Percentiles rank a stretch among this genome's conserved stretches.
Evolutionary conservation across 2,888 invertebrate genomes (phyloP).

Genomic region (Cybosia mesomella): DNA sequence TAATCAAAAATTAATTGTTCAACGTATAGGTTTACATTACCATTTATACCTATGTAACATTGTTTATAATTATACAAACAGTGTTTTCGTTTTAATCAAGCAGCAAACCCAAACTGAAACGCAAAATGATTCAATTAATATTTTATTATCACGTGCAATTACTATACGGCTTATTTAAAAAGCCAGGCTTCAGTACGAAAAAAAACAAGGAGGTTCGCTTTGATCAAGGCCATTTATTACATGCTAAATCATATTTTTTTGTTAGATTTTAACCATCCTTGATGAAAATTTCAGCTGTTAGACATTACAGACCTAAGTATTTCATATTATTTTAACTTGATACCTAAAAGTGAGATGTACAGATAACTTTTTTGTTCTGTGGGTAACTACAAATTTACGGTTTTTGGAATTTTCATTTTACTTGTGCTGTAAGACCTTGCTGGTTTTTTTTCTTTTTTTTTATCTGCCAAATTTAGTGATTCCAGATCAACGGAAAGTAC

Average conservation of each 20-base stretch:
- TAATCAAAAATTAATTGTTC: background rate
- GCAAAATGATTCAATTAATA: background rate
- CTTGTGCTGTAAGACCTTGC: too few relatives aligned
- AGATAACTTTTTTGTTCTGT: too few relatives aligned
- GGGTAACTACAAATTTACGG: too few relatives aligned
- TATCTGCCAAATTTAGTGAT: too few relatives aligned
- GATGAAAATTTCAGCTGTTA: background rate
- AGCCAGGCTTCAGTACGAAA: background rate
- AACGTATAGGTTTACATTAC: background rate
- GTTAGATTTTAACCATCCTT: background rate
- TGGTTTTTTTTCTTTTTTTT: too few relatives aligned
- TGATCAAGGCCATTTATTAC: background rate
- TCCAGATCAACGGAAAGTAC: too few relatives aligned
- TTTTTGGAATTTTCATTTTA: too few relatives aligned
- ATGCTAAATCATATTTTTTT: background rate
- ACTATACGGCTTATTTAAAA: background rate
- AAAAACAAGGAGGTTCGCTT: background rate
- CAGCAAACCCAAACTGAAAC: background rate
- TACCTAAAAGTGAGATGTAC: too few relatives aligned
- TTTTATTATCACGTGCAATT: background rate
- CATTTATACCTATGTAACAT: background rate
- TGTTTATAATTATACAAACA: background rate
- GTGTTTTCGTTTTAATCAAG: background rate
- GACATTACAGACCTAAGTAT: too few relatives aligned
- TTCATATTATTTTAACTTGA: too few relatives aligned